Evolutionary conservation across 1,140 invertebrate species (phyloP).

Genomic region (Homarus americanus): DNA sequence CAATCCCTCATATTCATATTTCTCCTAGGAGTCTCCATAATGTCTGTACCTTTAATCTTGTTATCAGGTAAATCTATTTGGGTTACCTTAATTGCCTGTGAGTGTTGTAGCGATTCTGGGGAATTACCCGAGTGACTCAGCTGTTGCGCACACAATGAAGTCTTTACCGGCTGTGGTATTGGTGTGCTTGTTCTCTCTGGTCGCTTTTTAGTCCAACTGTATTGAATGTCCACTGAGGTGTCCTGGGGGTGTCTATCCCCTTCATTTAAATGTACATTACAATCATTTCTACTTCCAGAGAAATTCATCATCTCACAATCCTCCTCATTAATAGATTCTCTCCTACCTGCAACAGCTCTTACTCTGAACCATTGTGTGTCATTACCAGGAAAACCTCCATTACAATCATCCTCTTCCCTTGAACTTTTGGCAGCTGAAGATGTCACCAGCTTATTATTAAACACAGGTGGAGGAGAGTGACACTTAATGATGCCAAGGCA

Average conservation of each 20-base stretch:
- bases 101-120: neutral
- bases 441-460: neutral
- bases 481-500: conserved; percentile 36
- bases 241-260: neutral
- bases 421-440: neutral
- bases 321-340: neutral
- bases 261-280: neutral
- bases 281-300: neutral
- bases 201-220: neutral
- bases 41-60: neutral
- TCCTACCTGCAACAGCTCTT: neutral
- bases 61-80: neutral
- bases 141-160: neutral
- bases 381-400: neutral
- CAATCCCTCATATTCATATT: neutral
- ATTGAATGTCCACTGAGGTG: neutral
- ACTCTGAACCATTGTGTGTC: conserved; percentile 29
- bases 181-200: conserved; percentile 32
- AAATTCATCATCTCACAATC: too few species aligned
- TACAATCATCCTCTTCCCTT: neutral
- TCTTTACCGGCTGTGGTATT: neutral
- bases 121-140: neutral
- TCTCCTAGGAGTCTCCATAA: neutral
- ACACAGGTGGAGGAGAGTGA: conserved; percentile 15
- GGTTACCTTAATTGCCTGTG: neutral